phyloP scores from a whole-genome alignment of 2,888 invertebrate genomes.

The Bedellia somnulentella region DNA sequence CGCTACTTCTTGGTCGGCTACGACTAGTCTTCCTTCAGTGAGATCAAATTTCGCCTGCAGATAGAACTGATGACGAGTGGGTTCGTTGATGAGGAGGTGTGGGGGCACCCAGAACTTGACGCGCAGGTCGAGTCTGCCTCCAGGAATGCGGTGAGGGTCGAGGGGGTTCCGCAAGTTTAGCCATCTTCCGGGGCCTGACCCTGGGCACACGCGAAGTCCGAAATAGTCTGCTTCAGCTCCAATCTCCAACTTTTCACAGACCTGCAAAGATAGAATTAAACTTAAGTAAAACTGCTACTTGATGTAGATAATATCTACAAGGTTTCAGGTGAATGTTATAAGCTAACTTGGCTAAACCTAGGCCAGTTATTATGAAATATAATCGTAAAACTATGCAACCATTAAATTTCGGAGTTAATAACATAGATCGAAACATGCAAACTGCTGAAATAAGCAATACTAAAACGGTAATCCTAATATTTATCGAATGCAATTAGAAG shows the following conservation, averaged over 20 bases:
- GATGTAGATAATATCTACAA: too few relatives aligned
- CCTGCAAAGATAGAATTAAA: conserved; percentile 54
- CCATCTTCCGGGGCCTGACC: conserved; percentile 77
- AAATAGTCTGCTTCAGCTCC: conserved; percentile 88
- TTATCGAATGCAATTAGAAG: too few relatives aligned
- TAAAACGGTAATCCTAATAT: too few relatives aligned
- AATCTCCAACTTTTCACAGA: conserved; percentile 80
- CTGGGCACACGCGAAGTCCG: conserved; percentile 68
- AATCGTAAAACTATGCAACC: too few relatives aligned
- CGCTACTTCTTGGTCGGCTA: conserved; percentile 69
- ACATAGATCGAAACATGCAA: too few relatives aligned
- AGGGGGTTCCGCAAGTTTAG: conserved; percentile 83
- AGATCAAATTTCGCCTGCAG: conserved; percentile 80
- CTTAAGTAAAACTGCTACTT: background rate
- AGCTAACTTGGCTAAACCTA: too few relatives aligned
- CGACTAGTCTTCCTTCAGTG: conserved; percentile 71
- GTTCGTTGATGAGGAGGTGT: conserved; percentile 81
- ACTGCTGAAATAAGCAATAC: too few relatives aligned
- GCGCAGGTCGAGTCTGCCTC: conserved; percentile 68
- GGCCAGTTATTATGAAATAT: too few relatives aligned
- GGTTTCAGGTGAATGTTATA: too few relatives aligned
- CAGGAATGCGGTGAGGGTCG: conserved; percentile 70
- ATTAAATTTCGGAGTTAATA: too few relatives aligned
- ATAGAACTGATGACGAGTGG: conserved; percentile 85
- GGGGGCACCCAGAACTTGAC: conserved; percentile 94